Conservation (phyloP, 2,797 vertebrate genomes). For the Esox masquinongy region DNA sequence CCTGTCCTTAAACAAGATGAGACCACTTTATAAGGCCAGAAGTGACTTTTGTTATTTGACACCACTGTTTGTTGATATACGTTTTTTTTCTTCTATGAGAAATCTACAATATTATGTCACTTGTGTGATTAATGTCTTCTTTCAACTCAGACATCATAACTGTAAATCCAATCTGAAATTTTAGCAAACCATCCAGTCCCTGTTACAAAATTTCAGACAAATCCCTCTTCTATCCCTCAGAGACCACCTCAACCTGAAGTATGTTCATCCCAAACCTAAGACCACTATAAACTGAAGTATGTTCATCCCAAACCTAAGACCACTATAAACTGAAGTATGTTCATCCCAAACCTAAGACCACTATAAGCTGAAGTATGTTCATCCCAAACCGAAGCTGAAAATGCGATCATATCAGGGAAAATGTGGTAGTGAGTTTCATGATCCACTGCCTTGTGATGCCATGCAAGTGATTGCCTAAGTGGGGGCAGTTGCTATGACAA, state of each 20-base stretch:
- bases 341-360: not conserved
- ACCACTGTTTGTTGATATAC: conserved; percentile 45
- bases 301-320: too few species aligned
- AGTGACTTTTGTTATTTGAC: conserved; percentile 69
- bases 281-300: too few species aligned
- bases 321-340: too few species aligned
- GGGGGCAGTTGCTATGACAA: conserved; percentile 8
- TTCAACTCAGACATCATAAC: not conserved
- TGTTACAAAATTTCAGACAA: not conserved
- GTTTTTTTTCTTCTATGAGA: conserved; percentile 36
- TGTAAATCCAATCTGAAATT: not conserved
- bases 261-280: too few species aligned
- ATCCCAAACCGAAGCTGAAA: not conserved
- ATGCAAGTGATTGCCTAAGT: not conserved
- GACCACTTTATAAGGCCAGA: conserved; percentile 48
- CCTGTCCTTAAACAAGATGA: conserved; percentile 57
- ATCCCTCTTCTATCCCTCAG: not conserved
- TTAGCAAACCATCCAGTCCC: too few species aligned
- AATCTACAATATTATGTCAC: not conserved
- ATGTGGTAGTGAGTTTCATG: conserved; percentile 19
- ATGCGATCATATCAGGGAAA: not conserved
- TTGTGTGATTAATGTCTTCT: not conserved
- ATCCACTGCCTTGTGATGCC: conserved; percentile 11
- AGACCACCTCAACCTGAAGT: too few species aligned
- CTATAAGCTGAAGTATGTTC: conserved; percentile 1